phyloP scores from a whole-genome alignment of 1,140 invertebrate species.

The Phymastichus coffea region DNA sequence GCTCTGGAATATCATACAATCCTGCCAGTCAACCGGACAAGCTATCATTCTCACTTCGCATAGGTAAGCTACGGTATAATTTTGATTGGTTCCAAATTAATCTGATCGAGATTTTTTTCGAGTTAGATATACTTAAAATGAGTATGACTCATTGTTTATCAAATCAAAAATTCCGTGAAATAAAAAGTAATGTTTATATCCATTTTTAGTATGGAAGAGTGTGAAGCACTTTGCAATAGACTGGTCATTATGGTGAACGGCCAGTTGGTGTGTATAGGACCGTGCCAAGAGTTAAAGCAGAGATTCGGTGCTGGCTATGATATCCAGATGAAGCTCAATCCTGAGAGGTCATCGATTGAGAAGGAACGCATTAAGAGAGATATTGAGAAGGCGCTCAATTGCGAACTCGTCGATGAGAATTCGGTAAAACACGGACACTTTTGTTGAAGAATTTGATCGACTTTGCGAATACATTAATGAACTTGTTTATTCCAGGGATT shows the following conservation, averaged over 20 bases:
- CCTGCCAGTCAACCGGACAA: conserved; percentile 64
- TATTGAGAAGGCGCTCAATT: conserved; percentile 42
- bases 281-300: conserved; percentile 69
- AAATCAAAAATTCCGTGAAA: too few species aligned
- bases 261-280: conserved; percentile 70
- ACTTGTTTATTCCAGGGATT: conserved; percentile 39
- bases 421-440: conserved; percentile 36
- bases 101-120: background rate
- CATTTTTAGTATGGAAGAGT: conserved; percentile 81
- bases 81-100: too few species aligned
- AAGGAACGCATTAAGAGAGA: conserved; percentile 42
- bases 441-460: too few species aligned
- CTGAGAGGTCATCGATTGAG: conserved; percentile 31
- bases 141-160: too few species aligned
- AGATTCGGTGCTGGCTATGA: conserved; percentile 59
- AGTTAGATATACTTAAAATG: too few species aligned
- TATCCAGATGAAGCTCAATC: conserved; percentile 52
- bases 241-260: conserved; percentile 89
- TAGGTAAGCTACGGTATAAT: too few species aligned
- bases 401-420: conserved; percentile 50
- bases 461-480: background rate
- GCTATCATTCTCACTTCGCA: conserved; percentile 78
- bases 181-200: too few species aligned
- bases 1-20: conserved; percentile 72
- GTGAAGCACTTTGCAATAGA: conserved; percentile 82